Evolutionary conservation across 2,113 vertebrate genomes (phyloP), one percentile per base, ranked within the genome.

Genomic region (Probosciger aterrimus): DNA sequence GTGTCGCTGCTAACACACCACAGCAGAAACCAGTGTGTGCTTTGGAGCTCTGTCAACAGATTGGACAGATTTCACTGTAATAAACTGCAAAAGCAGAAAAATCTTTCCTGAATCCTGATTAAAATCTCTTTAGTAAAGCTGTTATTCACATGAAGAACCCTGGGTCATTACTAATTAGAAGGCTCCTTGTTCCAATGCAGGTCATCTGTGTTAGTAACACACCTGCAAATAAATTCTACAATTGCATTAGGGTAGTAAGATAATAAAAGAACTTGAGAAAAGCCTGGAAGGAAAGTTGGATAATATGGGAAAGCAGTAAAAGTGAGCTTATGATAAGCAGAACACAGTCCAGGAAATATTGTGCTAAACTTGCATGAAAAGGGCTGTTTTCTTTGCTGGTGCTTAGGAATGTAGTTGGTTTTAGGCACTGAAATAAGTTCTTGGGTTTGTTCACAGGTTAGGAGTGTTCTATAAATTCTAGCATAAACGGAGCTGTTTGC

Each of bases 41-140:
- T 92, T 83, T 91, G 83, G 91, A 91, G 69, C 88, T 82, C 73
- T 82, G 62, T 65, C 89, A 91, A 89, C 44, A 69, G 65, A 95
- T 69, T 69, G 86, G 47, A 55, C 39, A 89, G 44, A 87, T 85
- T 95, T 82, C 57, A 18, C 70, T 59, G 62, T 12, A 73, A 95
- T 92, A 91, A 91, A 69, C 30, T 7, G 3, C 64, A 85, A 92
- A 92, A 76, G 69, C 62, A 79, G 62, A 79, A 95, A 82, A 82
- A 49, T 43, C 33, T 87, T 89, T 73, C 65, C 65, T 41, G 62
- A 89, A 89, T 65, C 31, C 65, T 65, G 50, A 86, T 47, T 35
- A 53, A 78, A 94, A 86, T 64, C n/a, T 50, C 50, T 76, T 70
- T 57, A 43, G 63, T 65, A 62, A 82, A 70, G 55, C 60, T 62